Percentiles rank a stretch among this genome's conserved stretches.
phyloP scores from a whole-genome alignment of 2,888 invertebrate species.

The Acrocyrtus sp. region DNA sequence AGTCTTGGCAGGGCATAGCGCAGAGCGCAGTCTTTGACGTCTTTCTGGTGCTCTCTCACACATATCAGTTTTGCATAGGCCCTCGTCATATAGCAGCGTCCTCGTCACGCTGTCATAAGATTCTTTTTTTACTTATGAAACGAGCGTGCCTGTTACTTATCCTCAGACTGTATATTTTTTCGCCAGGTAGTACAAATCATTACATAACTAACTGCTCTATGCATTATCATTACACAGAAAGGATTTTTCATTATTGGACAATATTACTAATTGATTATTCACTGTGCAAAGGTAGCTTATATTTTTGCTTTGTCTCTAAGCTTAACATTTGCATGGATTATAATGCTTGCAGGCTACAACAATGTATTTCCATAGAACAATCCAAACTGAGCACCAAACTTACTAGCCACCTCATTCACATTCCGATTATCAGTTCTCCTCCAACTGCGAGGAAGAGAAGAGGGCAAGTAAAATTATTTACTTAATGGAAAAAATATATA shows the following conservation, averaged over 20 bases:
- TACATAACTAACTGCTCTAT: slow-evolving; percentile 4
- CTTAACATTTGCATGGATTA: too few relatives aligned
- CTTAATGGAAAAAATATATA: too few relatives aligned
- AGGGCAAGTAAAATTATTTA: not conserved
- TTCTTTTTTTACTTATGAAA: not conserved
- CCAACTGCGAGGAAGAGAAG: slow-evolving; percentile 41
- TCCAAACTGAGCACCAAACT: too few relatives aligned
- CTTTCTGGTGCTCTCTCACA: not conserved
- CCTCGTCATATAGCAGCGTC: not conserved
- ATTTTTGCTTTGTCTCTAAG: too few relatives aligned
- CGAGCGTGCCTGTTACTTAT: slow-evolving; percentile 3
- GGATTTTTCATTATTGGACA: slow-evolving; percentile 25
- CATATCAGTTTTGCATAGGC: not conserved
- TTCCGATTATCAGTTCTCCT: slow-evolving; percentile 30
- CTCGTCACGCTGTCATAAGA: slow-evolving; percentile 28
- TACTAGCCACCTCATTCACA: slow-evolving; percentile 6
- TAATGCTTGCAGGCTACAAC: too few relatives aligned
- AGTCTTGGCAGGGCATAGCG: too few relatives aligned
- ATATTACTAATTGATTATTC: slow-evolving; percentile 23
- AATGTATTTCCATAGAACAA: too few relatives aligned
- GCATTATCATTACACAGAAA: not conserved
- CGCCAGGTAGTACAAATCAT: slow-evolving; percentile 22
- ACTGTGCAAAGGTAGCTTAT: slow-evolving; percentile 11
- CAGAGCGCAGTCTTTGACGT: not conserved
- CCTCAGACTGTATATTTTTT: slow-evolving; percentile 16